Evolutionary conservation across 1,140 invertebrate genomes (phyloP), one percentile per base, ranked within the genome.

Genomic region (Drosophila pseudoobscura): DNA sequence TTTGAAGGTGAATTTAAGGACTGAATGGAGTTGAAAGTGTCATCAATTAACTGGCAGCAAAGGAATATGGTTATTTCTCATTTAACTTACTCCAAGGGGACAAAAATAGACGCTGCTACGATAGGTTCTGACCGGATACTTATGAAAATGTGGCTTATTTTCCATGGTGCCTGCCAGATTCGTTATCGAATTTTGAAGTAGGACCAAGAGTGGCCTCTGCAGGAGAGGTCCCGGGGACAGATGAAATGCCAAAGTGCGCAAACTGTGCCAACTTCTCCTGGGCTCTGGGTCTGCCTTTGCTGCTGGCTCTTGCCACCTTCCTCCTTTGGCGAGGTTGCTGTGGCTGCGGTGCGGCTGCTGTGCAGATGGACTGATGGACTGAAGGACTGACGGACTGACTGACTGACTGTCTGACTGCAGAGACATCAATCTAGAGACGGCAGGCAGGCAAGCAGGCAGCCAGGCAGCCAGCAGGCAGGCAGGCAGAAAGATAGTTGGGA

Each of bases 381-480:
- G 44, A 24, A n/a, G 44, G 63, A 68, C 59, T 15, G 49, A 35
- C 26, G 15, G 59, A 61, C 31, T 9, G 73, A 60, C 64, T 47
- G 62, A 26, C 59, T 82, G 73, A 49, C 47, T 69, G 72, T 51
- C 78, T 78, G 78, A 62, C 63, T 61, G 75, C 68, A 84, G 83
- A 78, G 74, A 76, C 84, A 87, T 88, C 75, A 82, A 87, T 87
- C 82, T 82, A 82, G 78, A 82, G 69, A 75, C 78, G 74, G 74
- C 78, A 82, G 69, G 69, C 82, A 87, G 80, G 31, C 31, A 35
- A 8, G 20, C 31, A 35, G 31, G 20, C 77, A 87, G 80, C 7
- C 29, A 8, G 15, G 15, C 15, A 15, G 15, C 15, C 15, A 8
- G 20, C 31, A 35, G 29, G 35, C 35, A 39, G 7, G 35, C 35